Evolutionary conservation across 2,113 vertebrate genomes (phyloP), one percentile per base, ranked within the genome.

Genomic region (Gasterosteus nipponicus): DNA sequence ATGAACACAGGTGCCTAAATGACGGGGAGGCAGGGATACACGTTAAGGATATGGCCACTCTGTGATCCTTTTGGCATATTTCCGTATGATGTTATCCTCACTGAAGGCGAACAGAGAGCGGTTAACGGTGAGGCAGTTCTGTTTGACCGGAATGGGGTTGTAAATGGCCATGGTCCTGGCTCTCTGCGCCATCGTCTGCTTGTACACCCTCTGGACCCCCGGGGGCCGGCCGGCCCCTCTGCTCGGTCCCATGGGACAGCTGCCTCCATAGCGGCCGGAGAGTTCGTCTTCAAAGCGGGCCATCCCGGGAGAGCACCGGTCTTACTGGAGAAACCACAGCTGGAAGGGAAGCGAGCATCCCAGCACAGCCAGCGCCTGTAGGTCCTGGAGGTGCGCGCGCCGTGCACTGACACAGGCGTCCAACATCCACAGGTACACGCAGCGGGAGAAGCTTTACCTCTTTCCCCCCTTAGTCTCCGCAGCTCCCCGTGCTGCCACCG

Each of bases 1-100:
- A 57, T 57, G 9, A 9, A 35, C 1, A 22, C 22, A 53, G 5
- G 22, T 4, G 15, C 31, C 15, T 35, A 35, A 16, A 4, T 18
- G 5, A 3, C 10, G 31, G 46, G 44, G 5, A 0, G 9, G 44
- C 65, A 35, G 73, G 18, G 4, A 26, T 6, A 12, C 4, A 41
- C 14, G 42, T 22, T 95, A 94, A 98, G 97, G 97, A 98, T 98
- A 98, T 98, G 97, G 97, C 97, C 97, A 98, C 94, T 98, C 97
- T 90, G 96, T 98, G 95, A 98, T 98, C 95, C 96, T 97, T 95
- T 98, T 98, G 95, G 97, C 97, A 93, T 98, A 98, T 95, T 98
- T 99, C 89, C 98, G 96, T 86, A 99, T 96, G 93, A 97, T 91
- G 80, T 99, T 99, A 92, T 99, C 98, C 94, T 99, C 98, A 86